These are phyloP conservation scores for Dunckerocampus dactyliophorus DNA, from an alignment of 2,113 vertebrate species.

Conservation along the genomic window DNA sequence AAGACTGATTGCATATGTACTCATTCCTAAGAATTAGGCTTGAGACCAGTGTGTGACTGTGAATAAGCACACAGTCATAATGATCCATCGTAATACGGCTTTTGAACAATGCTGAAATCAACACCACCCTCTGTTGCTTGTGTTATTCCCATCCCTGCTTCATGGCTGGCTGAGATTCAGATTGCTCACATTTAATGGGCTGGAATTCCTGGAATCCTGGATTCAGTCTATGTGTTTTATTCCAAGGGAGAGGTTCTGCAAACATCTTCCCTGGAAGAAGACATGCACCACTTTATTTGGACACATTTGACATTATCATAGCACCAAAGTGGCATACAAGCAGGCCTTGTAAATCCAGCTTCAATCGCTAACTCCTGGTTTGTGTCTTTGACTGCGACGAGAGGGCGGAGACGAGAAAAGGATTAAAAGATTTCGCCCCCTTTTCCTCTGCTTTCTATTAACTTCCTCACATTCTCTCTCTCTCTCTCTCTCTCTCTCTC, in stretches of 20 bases:
- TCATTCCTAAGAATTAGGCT: neutral
- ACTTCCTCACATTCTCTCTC: constrained; percentile 13
- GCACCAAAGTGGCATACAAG: constrained; percentile 45
- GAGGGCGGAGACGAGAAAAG: constrained; percentile 51
- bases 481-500: neutral
- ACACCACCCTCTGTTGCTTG: constrained; percentile 22
- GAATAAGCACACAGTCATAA: neutral
- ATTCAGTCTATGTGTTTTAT: constrained; percentile 65
- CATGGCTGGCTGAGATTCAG: constrained; percentile 65
- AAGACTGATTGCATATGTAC: neutral
- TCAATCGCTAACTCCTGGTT: constrained; percentile 57
- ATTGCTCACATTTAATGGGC: constrained; percentile 71
- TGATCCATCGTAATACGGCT: constrained; percentile 11
- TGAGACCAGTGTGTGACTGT: neutral
- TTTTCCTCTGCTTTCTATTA: constrained; percentile 62
- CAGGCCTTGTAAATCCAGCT: constrained; percentile 52
- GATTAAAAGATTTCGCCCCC: constrained; percentile 46
- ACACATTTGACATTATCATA: constrained; percentile 28
- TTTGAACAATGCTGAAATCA: constrained; percentile 51
- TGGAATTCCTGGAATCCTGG: constrained; percentile 76
- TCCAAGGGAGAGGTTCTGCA: constrained; percentile 35
- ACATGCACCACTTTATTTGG: neutral
- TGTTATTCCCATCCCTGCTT: constrained; percentile 52
- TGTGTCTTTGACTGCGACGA: constrained; percentile 56
- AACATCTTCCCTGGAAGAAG: constrained; percentile 31